Base-by-base conservation (phyloP, 1,140 invertebrate species). In the Antheraea pernyi region DNA sequence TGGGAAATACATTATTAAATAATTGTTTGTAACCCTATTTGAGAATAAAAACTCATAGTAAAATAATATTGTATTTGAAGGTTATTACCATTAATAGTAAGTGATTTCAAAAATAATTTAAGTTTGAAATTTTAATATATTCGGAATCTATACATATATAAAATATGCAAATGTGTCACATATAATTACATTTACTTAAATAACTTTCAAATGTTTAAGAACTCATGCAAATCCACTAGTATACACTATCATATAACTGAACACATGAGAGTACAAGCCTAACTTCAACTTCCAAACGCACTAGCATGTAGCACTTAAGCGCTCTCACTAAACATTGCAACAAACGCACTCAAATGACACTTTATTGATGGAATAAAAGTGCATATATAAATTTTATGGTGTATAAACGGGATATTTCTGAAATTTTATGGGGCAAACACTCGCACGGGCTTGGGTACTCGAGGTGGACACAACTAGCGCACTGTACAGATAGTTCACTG, bases 361-460 rank as follows among this genome's bases (percentile, higher is more conserved):
- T 88, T 90, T 90, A 88, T 86, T 78, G 84, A 80, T 67, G 76
- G 69, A 81, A 90, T 88, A 85, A 90, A 87, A 88, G 79, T 90
- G 86, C 84, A 88, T 88, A 86, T 53, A 53, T 90, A 88, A 90
- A 90, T 80, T 88, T 90, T 90, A 90, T 90, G 86, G 80, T 83
- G 84, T 88, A 90, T 90, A 85, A 90, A 90, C 82, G 82, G 77
- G 79, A 71, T 81, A 85, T 88, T 87, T 84, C 84, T 82, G 73
- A 77, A 53, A 84, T 76, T 90, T 90, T 90, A 90, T 87, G 86
- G 68, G 67, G 60, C 78, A 79, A 80, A 71, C 75, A 79, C 76
- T 82, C 84, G 82, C 46, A 53, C 46, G 46, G 46, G 79, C 75
- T 70, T 13, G 46, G 13, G 46, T 16, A 53, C 46, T 53, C 16